Base-by-base conservation (phyloP, 1,140 invertebrate species). In the Drosophila seguyi region DNA sequence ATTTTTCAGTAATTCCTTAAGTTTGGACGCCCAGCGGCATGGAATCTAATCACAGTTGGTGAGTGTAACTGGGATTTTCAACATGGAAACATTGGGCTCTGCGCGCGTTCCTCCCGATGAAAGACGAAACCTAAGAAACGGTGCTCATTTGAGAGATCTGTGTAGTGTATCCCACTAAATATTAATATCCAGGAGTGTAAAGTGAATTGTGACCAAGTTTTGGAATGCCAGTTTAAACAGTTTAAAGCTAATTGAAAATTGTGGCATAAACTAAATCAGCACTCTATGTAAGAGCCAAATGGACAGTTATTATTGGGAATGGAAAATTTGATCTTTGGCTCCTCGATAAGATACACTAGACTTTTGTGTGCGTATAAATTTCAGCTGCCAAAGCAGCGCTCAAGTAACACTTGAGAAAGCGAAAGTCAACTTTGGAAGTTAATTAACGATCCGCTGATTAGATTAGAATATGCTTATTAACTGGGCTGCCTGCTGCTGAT, bases 41-140 rank as follows among this genome's bases (percentile, higher is more conserved):
- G 85, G 85, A 90, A 90, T 90, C 85, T 90, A 90, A 90, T 90
- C 88, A 91, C 90, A 92, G 90, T 92, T 88, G 81, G 86, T 91
- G 86, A 90, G 86, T 92, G 90, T 92, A 91, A 92, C 86, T 90
- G 90, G 90, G 86, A 90, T 90, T 92, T 92, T 91, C 86, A 92
- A 91, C 90, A 92, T 85, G 84, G 66, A 88, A 88, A 84, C 84
- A 90, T 88, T 90, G 68, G 68, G 53, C 42, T 58, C 36, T 44
- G 42, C 67, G 67, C 67, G 69, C 53, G 44, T 72, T 36, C 53
- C 44, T 72, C 42, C 16, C 36, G 42, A n/a, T 18, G 10, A n/a
- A 18, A n/a, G n/a, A n/a, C n/a, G 18, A 39, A 36, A 31, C 1
- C 14, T 0, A 13, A n/a, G 14, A 20, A 38, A 36, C 13, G 14